phyloP scores from a whole-genome alignment of 1,140 invertebrate genomes.

The Whitmania pigra region DNA sequence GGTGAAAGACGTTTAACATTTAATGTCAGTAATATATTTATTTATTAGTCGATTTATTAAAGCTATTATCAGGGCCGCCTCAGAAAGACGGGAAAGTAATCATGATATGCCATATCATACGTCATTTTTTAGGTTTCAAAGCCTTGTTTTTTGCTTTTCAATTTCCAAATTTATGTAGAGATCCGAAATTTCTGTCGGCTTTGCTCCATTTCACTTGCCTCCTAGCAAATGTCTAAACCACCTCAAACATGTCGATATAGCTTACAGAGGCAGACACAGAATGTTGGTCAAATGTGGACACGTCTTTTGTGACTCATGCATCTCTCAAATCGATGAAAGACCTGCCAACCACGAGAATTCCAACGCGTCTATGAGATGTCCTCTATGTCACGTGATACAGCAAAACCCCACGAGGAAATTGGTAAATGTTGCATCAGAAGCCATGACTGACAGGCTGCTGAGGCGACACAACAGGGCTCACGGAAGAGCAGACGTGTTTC shows the following conservation, averaged over 20 bases:
- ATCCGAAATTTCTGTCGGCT: too few relatives aligned
- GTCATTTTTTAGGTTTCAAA: too few relatives aligned
- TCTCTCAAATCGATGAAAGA: not conserved
- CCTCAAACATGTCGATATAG: not conserved
- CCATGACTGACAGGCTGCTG: conserved; percentile 4
- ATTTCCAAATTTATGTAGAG: too few relatives aligned
- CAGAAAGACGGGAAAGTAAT: too few relatives aligned
- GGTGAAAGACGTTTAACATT: not conserved
- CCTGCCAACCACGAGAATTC: not conserved
- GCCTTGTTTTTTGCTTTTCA: too few relatives aligned
- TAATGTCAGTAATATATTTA: not conserved
- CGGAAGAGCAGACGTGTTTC: not conserved
- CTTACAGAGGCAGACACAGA: conserved; percentile 4
- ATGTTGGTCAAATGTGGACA: conserved; percentile 5
- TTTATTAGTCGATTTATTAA: not conserved
- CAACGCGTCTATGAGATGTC: not conserved
- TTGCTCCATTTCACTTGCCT: not conserved
- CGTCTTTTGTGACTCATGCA: not conserved
- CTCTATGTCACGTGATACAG: not conserved
- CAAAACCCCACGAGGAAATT: not conserved
- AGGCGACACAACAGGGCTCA: conserved; percentile 9
- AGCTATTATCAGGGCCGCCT: too few relatives aligned
- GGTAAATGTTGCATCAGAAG: not conserved
- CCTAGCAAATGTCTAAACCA: not conserved
- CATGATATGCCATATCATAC: too few relatives aligned